Evolutionary conservation across 2,113 vertebrate species (phyloP), one percentile per base, ranked within the genome.

Genomic region (Circaetus gallicus): DNA sequence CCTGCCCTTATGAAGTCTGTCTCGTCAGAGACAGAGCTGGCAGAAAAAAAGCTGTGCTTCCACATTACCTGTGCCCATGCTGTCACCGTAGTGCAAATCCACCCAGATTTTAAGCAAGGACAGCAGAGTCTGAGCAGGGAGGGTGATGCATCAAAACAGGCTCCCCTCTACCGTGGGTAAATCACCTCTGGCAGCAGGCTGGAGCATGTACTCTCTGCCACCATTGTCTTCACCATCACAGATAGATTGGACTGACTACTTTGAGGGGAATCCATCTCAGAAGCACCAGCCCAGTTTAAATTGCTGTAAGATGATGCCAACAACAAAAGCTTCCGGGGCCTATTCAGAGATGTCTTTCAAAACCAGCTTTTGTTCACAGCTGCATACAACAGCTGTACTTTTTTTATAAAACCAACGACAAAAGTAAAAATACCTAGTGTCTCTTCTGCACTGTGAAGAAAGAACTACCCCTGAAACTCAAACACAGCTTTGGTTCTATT

Each of bases 281-380:
- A 78, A 86, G 29, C 59, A 89, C 15, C 45, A 56, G 21, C 28
- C 42, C 45, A 34, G 36, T 22, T 67, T 63, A 79, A 84, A 71
- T 16, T 1, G 0, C 34, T 58, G 32, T 20, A 50, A 56, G 43
- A 76, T 18, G 19, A 79, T 43, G 58, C 40, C 63, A 82, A 43
- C 11, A 67, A n/a, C 25, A 76, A 90, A 90, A 85, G 62, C 25
- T 95, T 79, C 31, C 9, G 8, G 11, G 11, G 20, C 4, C 16
- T 78, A 16, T 84, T 71, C 26, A 32, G 52, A 71, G 32, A 63
- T 31, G 31, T 29, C 62, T 86, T 90, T 80, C 62, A 76, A 92
- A 91, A 69, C 7, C 61, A 82, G 52, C 26, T 82, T 71, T 79
- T 93, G 50, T 56, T 91, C 69, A 38, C n/a, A 90, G 69, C 85